Evolutionary conservation across 2,113 vertebrate species (phyloP).

Genomic region (Zapornia atra): DNA sequence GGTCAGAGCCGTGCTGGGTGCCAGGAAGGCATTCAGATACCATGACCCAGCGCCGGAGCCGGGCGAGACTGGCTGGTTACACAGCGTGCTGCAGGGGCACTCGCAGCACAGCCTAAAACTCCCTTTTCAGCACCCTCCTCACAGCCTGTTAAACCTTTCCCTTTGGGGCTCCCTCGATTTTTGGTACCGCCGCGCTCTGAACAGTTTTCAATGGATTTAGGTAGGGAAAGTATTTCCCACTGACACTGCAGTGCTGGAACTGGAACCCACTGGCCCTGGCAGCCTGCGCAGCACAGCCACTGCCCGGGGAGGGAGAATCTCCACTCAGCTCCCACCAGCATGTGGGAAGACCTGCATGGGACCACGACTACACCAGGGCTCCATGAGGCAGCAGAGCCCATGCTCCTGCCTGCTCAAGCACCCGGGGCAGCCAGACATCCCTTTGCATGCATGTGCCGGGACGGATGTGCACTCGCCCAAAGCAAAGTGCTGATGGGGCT

Average conservation of each 20-base stretch:
- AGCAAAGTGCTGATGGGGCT: not conserved
- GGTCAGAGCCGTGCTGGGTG: not conserved
- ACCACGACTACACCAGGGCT: rapidly evolving
- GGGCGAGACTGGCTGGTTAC: rapidly evolving
- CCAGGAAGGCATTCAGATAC: not conserved
- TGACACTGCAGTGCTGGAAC: not conserved
- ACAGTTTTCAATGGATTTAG: not conserved
- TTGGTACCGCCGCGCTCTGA: not conserved
- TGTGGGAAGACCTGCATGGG: rapidly evolving
- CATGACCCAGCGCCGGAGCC: not conserved
- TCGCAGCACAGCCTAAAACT: not conserved
- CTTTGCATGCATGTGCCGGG: not conserved
- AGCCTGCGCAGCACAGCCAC: not conserved
- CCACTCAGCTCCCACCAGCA: not conserved
- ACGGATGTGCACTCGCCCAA: rapidly evolving
- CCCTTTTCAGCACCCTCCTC: not conserved
- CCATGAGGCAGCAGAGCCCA: not conserved
- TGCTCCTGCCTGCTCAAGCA: rapidly evolving
- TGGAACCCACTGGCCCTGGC: not conserved
- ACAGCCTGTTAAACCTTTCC: not conserved
- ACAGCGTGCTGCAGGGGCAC: not conserved
- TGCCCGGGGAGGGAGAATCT: not conserved
- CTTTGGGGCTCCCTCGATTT: not conserved
- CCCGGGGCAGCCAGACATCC: rapidly evolving
- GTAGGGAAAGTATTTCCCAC: not conserved